Base-by-base conservation (phyloP, 2,113 vertebrate species). In the Cyprinodon variegatus region DNA sequence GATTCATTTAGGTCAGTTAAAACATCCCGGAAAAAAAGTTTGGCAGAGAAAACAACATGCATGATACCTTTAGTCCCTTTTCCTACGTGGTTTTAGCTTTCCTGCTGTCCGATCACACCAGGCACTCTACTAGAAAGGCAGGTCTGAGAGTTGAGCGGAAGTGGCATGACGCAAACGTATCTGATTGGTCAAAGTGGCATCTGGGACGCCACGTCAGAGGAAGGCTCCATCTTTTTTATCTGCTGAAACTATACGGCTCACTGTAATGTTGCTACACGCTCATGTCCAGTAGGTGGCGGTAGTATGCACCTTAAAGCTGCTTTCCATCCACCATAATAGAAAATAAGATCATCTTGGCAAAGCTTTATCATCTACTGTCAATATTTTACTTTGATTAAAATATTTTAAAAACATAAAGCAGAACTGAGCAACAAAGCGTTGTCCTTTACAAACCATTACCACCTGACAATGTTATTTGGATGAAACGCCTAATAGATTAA, bases 121-220 rank as follows among this genome's bases (percentile, higher is more conserved):
- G 83, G 77, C 64, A 67, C 74, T 72, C 70, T 79, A 63, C 65
- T 76, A 76, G 81, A 91, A 89, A 90, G 88, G 64, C 87, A 83
- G 72, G 71, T 60, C 68, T 61, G 20, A 53, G 12, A 77, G 74
- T 72, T 87, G 57, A 72, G 66, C 91, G 92, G 90, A 93, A 91
- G 88, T 87, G 68, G 88, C 89, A 74, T 70, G 80, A 72, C 70
- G 59, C 17, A 1, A 1, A 0, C 29, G 0, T 5, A 57, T 82
- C 48, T 82, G 77, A 92, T 92, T 93, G 90, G 89, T 72, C 66
- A 13, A 22, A 57, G 1, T 1, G 20, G 14, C 7, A 71, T 22
- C 1, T 11, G 3, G 11, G 14, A 17, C 2, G 4, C 0, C 1
- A 67, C 69, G 80, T 77, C 67, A 85, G 10, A 66, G 7, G 29